Conservation (phyloP, 2,888 invertebrate genomes). For the Sarcophaga carnaria region DNA sequence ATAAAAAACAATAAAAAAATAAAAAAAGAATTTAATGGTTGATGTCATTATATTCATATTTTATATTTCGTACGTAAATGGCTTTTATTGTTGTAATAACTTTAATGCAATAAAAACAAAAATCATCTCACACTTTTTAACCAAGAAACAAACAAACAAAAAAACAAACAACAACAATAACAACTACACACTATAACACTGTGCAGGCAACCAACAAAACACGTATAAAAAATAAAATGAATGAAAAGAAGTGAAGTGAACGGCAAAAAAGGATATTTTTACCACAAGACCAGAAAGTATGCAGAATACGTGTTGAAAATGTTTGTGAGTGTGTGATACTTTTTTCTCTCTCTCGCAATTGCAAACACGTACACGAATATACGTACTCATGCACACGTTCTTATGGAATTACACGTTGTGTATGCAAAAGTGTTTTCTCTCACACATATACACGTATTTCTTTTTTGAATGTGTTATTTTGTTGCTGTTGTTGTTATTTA, state of each 20-base stretch:
- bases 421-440: background rate
- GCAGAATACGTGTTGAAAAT: slow-evolving; percentile 38
- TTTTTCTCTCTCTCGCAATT: background rate
- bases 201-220: slow-evolving; percentile 14
- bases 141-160: slow-evolving; percentile 7
- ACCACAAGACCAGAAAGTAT: slow-evolving; percentile 29
- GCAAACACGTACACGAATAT: background rate
- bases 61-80: slow-evolving; percentile 43
- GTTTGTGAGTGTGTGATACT: slow-evolving; percentile 8
- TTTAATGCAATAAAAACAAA: slow-evolving; percentile 60
- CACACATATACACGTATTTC: background rate
- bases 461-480: background rate
- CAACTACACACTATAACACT: background rate
- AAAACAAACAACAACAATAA: background rate
- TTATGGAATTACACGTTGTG: background rate
- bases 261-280: background rate
- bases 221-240: slow-evolving; percentile 9
- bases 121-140: slow-evolving; percentile 52
- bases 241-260: background rate
- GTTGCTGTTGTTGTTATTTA: background rate
- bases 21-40: background rate
- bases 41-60: slow-evolving; percentile 41
- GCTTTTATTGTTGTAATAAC: slow-evolving; percentile 52
- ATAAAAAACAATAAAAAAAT: background rate
- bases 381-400: background rate